Conservation (phyloP, 2,888 invertebrate species). For the Erebia palarica region DNA sequence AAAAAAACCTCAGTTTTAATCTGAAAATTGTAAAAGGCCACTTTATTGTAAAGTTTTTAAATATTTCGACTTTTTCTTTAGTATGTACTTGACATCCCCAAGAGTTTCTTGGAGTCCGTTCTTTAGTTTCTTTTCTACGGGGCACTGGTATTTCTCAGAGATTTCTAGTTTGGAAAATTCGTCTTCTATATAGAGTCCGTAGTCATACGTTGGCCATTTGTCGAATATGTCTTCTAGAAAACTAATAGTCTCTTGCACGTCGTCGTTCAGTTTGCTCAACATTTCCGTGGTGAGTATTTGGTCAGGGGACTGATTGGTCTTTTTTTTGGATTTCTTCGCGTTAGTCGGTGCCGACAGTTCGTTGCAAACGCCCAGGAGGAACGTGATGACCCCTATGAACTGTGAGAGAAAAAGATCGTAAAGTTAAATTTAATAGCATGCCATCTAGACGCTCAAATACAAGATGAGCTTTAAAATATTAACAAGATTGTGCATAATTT, state of each 20-base stretch:
- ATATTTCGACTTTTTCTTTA: constrained; percentile 81
- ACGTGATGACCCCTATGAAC: constrained; percentile 82
- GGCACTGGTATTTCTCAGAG: constrained; percentile 61
- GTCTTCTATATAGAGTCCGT: constrained; percentile 58
- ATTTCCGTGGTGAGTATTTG: constrained; percentile 63
- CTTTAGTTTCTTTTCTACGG: constrained; percentile 71
- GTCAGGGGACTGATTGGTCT: constrained; percentile 71
- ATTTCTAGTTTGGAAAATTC: constrained; percentile 65
- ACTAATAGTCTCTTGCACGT: constrained; percentile 60
- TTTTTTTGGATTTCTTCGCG: constrained; percentile 83
- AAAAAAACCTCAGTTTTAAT: constrained; percentile 12
- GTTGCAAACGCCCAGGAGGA: constrained; percentile 81
- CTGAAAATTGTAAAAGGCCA: constrained; percentile 41
- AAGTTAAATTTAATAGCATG: too few relatives aligned
- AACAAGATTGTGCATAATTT: too few relatives aligned
- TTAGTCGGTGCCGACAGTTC: constrained; percentile 76
- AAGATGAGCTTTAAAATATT: too few relatives aligned
- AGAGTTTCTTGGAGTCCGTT: constrained; percentile 77
- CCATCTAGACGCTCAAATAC: too few relatives aligned
- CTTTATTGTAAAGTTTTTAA: constrained; percentile 70
- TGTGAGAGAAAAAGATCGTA: constrained; percentile 54
- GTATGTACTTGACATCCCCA: constrained; percentile 75
- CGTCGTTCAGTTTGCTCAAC: constrained; percentile 60
- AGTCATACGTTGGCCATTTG: constrained; percentile 64
- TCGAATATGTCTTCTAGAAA: constrained; percentile 70